These are phyloP conservation scores for Drosophila varians DNA, from an alignment of 1,140 invertebrate species.

Conservation along the genomic window DNA sequence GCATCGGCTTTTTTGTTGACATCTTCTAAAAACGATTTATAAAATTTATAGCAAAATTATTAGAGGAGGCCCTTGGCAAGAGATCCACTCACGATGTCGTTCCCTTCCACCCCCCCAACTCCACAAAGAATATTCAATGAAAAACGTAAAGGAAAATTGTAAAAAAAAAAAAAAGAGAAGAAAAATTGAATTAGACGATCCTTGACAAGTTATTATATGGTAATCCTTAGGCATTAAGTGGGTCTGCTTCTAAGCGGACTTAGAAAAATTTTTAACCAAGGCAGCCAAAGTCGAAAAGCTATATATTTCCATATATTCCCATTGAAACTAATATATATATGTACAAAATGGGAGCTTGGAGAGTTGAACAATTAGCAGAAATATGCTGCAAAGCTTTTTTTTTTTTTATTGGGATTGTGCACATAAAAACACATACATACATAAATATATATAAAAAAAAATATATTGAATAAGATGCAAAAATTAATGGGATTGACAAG, in stretches of 20 bases:
- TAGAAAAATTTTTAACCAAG: slow-evolving; percentile 59
- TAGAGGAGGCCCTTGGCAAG: slow-evolving; percentile 39
- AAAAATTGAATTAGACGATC: slow-evolving; percentile 22
- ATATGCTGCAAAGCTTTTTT: slow-evolving; percentile 2
- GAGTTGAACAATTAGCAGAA: slow-evolving; percentile 9
- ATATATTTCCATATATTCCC: slow-evolving; percentile 1
- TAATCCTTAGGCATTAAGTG: slow-evolving; percentile 51
- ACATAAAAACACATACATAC: slow-evolving; percentile 8
- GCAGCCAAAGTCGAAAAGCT: not conserved
- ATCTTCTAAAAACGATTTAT: slow-evolving; percentile 8
- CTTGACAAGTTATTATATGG: slow-evolving; percentile 9
- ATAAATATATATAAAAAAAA: slow-evolving; percentile 7
- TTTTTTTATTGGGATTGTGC: slow-evolving; percentile 31
- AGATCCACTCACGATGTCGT: not conserved
- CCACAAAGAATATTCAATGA: too few relatives aligned
- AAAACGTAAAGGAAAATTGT: slow-evolving; percentile 8
- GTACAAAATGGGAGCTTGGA: not conserved
- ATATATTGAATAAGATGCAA: slow-evolving; percentile 23
- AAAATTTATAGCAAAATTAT: slow-evolving; percentile 47
- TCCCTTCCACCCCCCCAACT: too few relatives aligned
- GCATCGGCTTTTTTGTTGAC: slow-evolving; percentile 48
- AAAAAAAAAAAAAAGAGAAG: too few relatives aligned
- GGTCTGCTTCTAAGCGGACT: slow-evolving; percentile 28
- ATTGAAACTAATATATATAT: too few relatives aligned
- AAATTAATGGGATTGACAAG: slow-evolving; percentile 11